Conservation (phyloP, 2,113 vertebrate species). For the Tychaedon coryphoeus region DNA sequence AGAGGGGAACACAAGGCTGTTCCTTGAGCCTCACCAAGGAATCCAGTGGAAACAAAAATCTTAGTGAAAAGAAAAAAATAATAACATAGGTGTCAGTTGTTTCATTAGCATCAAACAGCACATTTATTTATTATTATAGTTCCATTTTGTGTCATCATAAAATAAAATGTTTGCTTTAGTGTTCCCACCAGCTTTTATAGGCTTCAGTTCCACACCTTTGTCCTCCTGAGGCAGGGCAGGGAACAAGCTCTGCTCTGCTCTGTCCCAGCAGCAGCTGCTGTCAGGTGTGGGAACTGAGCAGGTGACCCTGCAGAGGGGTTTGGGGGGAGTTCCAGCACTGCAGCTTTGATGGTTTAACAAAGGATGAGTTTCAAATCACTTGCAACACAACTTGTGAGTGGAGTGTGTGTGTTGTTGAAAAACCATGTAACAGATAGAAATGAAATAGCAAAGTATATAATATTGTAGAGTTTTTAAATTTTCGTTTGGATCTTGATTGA, state of each 20-base stretch:
- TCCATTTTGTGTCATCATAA: background rate
- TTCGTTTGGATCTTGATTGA: background rate
- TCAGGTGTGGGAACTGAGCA: background rate
- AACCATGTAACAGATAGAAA: background rate
- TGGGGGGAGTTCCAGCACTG: background rate
- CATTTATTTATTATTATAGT: background rate
- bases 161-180: background rate
- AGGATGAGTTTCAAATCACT: background rate
- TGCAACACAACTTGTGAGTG: background rate
- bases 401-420: background rate
- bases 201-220: background rate
- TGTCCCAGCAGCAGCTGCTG: background rate
- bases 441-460: background rate
- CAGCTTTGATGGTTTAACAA: background rate
- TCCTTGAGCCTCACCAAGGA: background rate
- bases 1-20: background rate
- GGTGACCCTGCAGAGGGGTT: background rate
- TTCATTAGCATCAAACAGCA: background rate
- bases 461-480: fast-evolving
- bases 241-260: background rate
- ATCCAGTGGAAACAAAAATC: background rate
- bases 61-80: background rate
- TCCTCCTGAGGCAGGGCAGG: background rate
- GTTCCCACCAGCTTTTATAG: background rate
- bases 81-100: background rate